Percentiles rank a stretch among this genome's conserved stretches.
These are phyloP conservation scores for Galerucella pusilla DNA, from an alignment of 2,888 invertebrate species.

Conservation along the genomic window DNA sequence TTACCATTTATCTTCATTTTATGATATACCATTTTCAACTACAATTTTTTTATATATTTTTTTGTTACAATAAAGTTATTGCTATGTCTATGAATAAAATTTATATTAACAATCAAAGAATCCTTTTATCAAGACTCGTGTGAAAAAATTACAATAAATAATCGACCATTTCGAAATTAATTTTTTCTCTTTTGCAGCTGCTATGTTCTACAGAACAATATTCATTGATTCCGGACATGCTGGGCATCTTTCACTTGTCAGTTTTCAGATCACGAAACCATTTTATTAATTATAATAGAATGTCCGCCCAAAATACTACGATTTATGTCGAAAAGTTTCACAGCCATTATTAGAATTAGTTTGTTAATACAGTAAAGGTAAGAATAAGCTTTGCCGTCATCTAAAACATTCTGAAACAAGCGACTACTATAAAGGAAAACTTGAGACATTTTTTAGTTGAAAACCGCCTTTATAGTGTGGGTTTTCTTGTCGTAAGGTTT, in stretches of 20 bases:
- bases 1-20: too few species aligned
- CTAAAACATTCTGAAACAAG: neutral
- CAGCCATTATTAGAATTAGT: too few species aligned
- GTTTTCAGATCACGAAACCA: conserved; percentile 20
- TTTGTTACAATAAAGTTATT: too few species aligned
- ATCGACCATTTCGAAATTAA: conserved; percentile 10
- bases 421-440: neutral
- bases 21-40: too few species aligned
- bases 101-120: neutral
- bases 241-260: conserved; percentile 27
- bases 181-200: conserved; percentile 9
- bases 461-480: neutral
- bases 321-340: too few species aligned
- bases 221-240: conserved; percentile 30
- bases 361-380: too few species aligned
- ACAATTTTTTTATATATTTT: too few species aligned
- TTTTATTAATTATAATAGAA: conserved; percentile 15
- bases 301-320: neutral
- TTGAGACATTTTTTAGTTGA: neutral
- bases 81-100: neutral
- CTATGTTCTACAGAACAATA: conserved; percentile 15
- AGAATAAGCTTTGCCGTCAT: too few species aligned
- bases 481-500: conserved; percentile 8
- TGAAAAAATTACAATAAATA: neutral
- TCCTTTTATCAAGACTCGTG: neutral